phyloP scores from a whole-genome alignment of 2,113 vertebrate species.

The Sialia sialis region DNA sequence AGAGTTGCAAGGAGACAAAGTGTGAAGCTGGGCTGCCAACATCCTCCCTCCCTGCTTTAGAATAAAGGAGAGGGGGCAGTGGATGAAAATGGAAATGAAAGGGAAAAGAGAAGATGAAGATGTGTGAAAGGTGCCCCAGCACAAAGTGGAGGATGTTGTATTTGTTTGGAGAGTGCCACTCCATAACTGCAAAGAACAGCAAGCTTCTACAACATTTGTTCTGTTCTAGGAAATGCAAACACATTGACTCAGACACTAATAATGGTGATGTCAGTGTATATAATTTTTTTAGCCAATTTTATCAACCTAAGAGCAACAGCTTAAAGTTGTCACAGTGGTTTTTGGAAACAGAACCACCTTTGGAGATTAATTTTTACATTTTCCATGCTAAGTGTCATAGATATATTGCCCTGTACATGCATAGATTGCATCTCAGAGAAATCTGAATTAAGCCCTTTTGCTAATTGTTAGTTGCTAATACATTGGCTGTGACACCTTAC shows the following conservation, averaged over 20 bases:
- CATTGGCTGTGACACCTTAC: neutral
- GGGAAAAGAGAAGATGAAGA: neutral
- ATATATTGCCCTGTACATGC: neutral
- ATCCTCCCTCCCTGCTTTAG: neutral
- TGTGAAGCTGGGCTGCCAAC: neutral
- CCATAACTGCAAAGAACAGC: neutral
- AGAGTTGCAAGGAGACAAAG: neutral
- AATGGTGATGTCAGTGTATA: neutral
- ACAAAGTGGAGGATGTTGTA: neutral
- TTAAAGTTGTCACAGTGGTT: neutral
- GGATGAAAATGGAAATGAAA: neutral
- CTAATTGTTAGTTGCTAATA: neutral
- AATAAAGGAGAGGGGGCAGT: neutral
- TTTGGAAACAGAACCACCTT: neutral
- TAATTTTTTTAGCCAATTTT: neutral
- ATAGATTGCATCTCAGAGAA: neutral
- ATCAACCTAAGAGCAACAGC: neutral
- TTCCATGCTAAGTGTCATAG: neutral
- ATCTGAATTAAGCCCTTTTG: neutral
- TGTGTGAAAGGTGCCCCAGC: neutral
- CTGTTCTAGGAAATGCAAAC: neutral
- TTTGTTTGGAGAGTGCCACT: neutral
- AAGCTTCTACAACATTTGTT: neutral
- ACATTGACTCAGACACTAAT: neutral
- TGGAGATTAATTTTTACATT: neutral